phyloP scores from a whole-genome alignment of 2,113 vertebrate species.

The Daubentonia madagascariensis region DNA sequence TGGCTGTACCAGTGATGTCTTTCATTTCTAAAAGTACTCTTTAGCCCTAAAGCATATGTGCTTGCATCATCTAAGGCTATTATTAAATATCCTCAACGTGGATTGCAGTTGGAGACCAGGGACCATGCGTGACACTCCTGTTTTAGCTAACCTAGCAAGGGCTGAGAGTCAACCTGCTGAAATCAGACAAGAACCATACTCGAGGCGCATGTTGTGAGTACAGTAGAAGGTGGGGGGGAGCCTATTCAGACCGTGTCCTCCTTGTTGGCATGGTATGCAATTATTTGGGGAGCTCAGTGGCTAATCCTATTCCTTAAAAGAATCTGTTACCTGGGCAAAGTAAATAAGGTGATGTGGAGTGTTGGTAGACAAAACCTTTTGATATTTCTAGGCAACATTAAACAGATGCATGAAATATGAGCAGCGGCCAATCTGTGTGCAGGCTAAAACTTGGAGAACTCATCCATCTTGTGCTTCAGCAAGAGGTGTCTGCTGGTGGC shows the following conservation, averaged over 20 bases:
- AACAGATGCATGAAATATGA: no score
- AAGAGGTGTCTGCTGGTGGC: neutral
- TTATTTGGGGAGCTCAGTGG: neutral
- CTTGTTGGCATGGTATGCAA: neutral
- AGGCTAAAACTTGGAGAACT: neutral
- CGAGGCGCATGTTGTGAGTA: neutral
- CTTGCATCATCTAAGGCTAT: neutral
- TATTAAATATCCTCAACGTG: neutral
- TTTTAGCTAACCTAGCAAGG: neutral
- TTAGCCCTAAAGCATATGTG: neutral
- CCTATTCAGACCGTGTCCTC: no score
- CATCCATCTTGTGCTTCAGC: neutral
- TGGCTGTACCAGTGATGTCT: neutral
- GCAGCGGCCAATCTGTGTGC: neutral
- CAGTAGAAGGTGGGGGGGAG: fast-evolving
- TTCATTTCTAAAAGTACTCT: neutral
- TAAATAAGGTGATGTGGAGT: neutral
- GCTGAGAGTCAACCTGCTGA: neutral
- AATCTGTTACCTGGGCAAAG: neutral
- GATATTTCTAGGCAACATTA: neutral
- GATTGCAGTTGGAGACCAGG: neutral
- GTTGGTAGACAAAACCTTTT: neutral
- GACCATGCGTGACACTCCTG: fast-evolving
- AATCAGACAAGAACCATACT: neutral
- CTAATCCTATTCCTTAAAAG: neutral